Evolutionary conservation across 1,140 invertebrate genomes (phyloP).

Genomic region (Leptinotarsa texana): DNA sequence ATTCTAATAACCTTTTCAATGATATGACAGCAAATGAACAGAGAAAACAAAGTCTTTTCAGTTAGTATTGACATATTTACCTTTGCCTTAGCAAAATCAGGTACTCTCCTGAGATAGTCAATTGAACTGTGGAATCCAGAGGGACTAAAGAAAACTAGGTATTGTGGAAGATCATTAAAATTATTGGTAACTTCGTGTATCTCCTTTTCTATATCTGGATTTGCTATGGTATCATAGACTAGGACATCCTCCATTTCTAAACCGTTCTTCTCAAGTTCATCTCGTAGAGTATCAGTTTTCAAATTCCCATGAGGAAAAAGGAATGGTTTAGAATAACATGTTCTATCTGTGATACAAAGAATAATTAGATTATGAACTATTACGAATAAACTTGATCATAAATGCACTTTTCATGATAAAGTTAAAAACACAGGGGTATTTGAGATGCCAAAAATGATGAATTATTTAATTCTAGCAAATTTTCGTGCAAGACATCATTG

Average conservation of each 20-base stretch:
- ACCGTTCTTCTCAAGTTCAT: conserved; percentile 46
- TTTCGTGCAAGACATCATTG: too few relatives aligned
- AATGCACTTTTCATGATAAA: too few relatives aligned
- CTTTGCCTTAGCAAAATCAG: conserved; percentile 40
- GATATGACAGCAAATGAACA: too few relatives aligned
- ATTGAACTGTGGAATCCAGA: conserved; percentile 51
- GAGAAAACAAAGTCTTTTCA: too few relatives aligned
- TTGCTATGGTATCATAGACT: conserved; percentile 53
- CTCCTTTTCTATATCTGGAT: conserved; percentile 50
- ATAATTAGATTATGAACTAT: too few relatives aligned
- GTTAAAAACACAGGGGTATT: too few relatives aligned
- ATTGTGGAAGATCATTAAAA: conserved; percentile 49
- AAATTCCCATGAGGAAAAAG: conserved; percentile 59
- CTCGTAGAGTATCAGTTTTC: conserved; percentile 54
- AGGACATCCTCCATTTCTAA: conserved; percentile 50
- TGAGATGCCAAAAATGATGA: too few relatives aligned
- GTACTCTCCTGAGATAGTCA: conserved; percentile 44
- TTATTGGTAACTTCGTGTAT: conserved; percentile 45
- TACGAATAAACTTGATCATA: too few relatives aligned
- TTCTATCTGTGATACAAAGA: conserved; percentile 33
- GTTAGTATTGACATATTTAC: conserved; percentile 31
- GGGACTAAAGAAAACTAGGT: conserved; percentile 59
- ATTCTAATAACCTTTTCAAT: too few relatives aligned
- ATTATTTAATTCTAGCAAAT: too few relatives aligned
- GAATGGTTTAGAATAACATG: conserved; percentile 51